Base-by-base conservation (phyloP, 1,140 invertebrate genomes). In the Calephelis nemesis region DNA sequence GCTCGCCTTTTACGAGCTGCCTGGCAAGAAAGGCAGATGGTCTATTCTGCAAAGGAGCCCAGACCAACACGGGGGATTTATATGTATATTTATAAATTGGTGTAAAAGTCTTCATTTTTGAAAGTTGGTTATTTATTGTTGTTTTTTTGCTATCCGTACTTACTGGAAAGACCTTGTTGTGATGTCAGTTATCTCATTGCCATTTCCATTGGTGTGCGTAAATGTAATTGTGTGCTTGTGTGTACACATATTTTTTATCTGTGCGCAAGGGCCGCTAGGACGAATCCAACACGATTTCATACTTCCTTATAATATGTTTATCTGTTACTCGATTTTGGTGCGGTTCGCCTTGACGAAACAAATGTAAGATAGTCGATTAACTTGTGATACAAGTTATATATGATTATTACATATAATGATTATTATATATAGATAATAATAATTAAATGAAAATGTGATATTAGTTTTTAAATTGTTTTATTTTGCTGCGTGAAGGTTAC, bases 161-260 rank as follows among this genome's bases (percentile, higher is more conserved):
- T 63, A 66, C 74, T 71, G 64, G 64, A 52, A 76, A 79, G 82
- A 87, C 87, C 87, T 90, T 86, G 85, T 74, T 81, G 80, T 85
- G 81, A 88, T 87, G 84, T 88, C 81, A 88, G 85, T 85, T 88
- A 88, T 86, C 87, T 90, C 87, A 88, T 78, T 85, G 84, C 76
- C 87, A 74, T 84, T 79, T 80, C 78, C 67, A 70, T 73, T 72
- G 67, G 58, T 73, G 74, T 68, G 65, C 58, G 62, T 72, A 70
- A 71, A 71, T 74, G 70, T 63, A 60, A 54, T 47, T 69, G 48
- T 63, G n/a, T 54, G 63, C 60, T 67, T 76, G 74, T 74, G 73
- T 70, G 71, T 73, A 64, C 68, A 70, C 72, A 80, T 54, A 54
- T 54, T 54, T 54, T 54, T 58, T 58, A 47, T 48, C 13, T 63